Evolutionary conservation across 2,888 invertebrate species (phyloP), one percentile per base, ranked within the genome.

Genomic region (Drosophila dives): DNA sequence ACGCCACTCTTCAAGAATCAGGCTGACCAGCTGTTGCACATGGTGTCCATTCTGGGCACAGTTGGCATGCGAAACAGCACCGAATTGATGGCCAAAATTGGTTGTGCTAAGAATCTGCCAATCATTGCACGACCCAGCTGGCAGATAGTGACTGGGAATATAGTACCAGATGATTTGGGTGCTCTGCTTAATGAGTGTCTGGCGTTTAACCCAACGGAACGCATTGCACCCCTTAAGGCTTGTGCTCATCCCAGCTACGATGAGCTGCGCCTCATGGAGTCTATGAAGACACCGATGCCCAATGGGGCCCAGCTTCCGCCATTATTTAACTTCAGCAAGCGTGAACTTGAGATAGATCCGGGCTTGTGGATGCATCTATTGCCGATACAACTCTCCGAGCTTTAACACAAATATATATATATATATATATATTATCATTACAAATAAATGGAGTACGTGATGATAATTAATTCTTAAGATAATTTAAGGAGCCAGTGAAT

Each of bases 181-280:
- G 96, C 97, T 92, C 94, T 97, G 90, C 97, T 97, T 83, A 97
- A 98, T 76, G 95, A 96, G 80, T 95, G 99, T 90, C 94, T 99
- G 93, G 98, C 99, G 94, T 99, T 99, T 94, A 99, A 99, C 87
- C 99, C 99, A 72, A 97, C 97, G 83, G 96, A 97, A 90, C 96
- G 99, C 77, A 97, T 99, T 92, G 96, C 97, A 77, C 98, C 99
- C 60, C 94, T 99, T 88, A 97, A 98, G 93, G 99, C 99, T 71
- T 99, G 99, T 94, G 98, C 98, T 89, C 99, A 99, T 94, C 94
- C 96, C 86, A 99, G 99, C 95, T 99, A 99, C 95, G 98, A 99
- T 94, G 99, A 99, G 94, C 95, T 99, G 92, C 96, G 99, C 91
- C 97, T 38, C 32, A 84, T 84, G 89, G 80, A 98, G 93, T 97